These are phyloP conservation scores for Hippocampus comes DNA, from an alignment of 2,113 vertebrate species.

Conservation along the genomic window DNA sequence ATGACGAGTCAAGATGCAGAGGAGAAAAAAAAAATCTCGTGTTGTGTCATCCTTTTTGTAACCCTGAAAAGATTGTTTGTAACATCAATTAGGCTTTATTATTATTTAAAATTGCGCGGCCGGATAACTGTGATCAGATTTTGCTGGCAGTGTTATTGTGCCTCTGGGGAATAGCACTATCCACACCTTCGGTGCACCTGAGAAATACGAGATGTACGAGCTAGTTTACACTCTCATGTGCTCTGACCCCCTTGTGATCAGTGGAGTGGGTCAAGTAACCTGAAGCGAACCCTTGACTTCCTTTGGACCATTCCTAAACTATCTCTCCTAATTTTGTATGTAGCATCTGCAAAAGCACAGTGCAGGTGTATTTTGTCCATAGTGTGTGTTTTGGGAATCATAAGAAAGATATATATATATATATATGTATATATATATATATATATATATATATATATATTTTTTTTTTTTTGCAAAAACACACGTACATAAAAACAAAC, in stretches of 20 bases:
- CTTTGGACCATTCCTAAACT: neutral
- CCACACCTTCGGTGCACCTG: conserved; percentile 35
- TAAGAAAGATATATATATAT: conserved; percentile 5
- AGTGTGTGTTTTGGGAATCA: conserved; percentile 34
- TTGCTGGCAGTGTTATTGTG: conserved; percentile 10
- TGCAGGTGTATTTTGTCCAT: conserved; percentile 10
- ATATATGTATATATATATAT: too few relatives aligned
- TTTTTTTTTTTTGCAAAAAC: too few relatives aligned
- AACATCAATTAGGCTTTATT: neutral
- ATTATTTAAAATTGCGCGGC: conserved; percentile 6
- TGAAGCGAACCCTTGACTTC: neutral
- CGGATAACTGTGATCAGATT: conserved; percentile 18
- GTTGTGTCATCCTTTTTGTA: neutral
- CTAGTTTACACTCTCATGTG: conserved; percentile 25
- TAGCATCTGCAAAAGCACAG: conserved; percentile 6
- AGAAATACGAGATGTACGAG: conserved; percentile 24
- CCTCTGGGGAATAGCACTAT: conserved; percentile 14
- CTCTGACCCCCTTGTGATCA: conserved; percentile 13
- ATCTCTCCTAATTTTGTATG: neutral
- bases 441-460: too few relatives aligned
- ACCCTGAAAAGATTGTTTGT: neutral
- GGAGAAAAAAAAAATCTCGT: neutral
- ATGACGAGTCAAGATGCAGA: neutral
- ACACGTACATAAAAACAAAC: too few relatives aligned
- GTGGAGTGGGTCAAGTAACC: conserved; percentile 6